A percentile compares a stretch with the other conserved stretches of the same genome.
phyloP scores from a whole-genome alignment of 2,888 invertebrate genomes.

The Aspidapion aeneum region DNA sequence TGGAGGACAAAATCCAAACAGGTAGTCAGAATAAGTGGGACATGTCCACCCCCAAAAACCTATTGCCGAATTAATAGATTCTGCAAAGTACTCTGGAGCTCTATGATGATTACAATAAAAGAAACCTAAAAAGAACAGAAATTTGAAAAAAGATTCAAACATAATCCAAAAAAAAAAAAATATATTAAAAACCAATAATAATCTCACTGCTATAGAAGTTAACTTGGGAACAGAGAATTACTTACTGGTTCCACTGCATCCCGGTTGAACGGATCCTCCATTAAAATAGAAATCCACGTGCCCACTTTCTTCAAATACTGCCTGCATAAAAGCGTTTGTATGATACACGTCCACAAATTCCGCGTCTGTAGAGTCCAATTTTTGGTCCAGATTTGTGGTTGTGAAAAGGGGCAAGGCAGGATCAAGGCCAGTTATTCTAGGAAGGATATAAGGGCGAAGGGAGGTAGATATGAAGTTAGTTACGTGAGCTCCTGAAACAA shows the following conservation, averaged over 20 bases:
- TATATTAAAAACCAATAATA: conserved; percentile 2
- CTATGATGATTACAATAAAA: conserved; percentile 64
- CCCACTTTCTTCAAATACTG: conserved; percentile 61
- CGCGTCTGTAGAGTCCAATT: conserved; percentile 62
- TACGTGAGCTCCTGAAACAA: conserved; percentile 57
- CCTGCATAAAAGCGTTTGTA: conserved; percentile 67
- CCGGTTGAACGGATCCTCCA: conserved; percentile 66
- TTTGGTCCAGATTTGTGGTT: conserved; percentile 51
- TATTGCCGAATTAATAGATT: conserved; percentile 57
- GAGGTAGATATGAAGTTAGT: conserved; percentile 55
- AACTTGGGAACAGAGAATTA: no score
- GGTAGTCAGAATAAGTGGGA: conserved; percentile 54
- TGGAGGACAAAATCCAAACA: conserved; percentile 57
- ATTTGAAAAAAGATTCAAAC: conserved; percentile 1
- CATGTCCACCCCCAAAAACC: conserved; percentile 69
- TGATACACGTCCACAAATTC: conserved; percentile 69
- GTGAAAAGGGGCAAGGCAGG: conserved; percentile 68
- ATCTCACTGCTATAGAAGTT: no score
- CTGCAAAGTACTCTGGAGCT: conserved; percentile 60
- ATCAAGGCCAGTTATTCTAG: conserved; percentile 63
- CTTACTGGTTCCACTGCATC: conserved; percentile 55
- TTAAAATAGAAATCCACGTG: conserved; percentile 72
- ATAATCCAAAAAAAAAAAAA: neutral
- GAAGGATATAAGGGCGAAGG: conserved; percentile 52
- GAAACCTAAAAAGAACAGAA: conserved; percentile 46